A percentile compares a stretch with the other conserved stretches of the same genome.
Evolutionary conservation across 2,113 vertebrate genomes (phyloP).

Genomic region (Dascyllus trimaculatus): DNA sequence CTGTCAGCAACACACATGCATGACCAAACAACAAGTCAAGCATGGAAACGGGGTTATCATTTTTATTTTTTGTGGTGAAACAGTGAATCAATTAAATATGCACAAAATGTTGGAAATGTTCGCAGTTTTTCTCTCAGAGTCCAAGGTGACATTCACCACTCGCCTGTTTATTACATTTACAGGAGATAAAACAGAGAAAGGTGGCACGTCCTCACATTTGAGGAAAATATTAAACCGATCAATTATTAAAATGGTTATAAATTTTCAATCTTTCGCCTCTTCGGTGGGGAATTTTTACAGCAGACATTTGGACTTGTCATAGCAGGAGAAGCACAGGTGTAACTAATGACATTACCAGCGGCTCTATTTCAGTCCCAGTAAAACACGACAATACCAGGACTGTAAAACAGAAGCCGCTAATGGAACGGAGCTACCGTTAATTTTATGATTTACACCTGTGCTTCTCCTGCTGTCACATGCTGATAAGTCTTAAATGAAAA

Average conservation of each 20-base stretch:
- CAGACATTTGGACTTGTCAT: not conserved
- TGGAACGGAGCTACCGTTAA: not conserved
- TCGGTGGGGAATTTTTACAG: not conserved
- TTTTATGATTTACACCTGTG: not conserved
- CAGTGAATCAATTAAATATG: not conserved
- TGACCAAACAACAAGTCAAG: too few species aligned
- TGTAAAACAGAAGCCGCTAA: not conserved
- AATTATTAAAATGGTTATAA: too few species aligned
- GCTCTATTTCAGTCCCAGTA: not conserved
- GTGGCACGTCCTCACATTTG: too few species aligned
- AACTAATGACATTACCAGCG: not conserved
- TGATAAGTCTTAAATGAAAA: not conserved
- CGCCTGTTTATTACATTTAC: too few species aligned
- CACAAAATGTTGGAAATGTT: not conserved
- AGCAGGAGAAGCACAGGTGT: not conserved
- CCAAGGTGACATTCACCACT: too few species aligned
- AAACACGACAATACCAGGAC: not conserved
- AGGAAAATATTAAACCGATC: too few species aligned
- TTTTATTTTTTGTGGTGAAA: too few species aligned
- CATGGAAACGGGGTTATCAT: too few species aligned
- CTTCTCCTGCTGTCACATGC: not conserved
- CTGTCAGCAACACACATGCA: too few species aligned
- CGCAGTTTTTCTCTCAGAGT: too few species aligned
- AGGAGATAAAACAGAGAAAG: too few species aligned
- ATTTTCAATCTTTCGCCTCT: too few species aligned